Conservation (phyloP, 1,140 invertebrate species). For the Drosophila ironensis region DNA sequence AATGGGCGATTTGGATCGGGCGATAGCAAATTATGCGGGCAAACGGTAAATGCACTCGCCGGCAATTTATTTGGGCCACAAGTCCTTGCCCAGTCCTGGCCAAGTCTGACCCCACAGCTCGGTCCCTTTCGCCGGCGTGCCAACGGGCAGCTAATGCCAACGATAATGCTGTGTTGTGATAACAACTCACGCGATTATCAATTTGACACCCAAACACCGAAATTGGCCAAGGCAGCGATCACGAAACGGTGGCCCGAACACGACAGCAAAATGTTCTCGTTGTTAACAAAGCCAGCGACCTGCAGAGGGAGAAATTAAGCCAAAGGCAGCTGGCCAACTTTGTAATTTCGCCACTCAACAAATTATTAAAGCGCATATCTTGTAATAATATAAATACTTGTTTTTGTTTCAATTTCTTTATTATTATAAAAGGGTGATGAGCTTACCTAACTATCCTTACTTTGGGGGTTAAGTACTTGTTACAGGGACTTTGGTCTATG, state of each 20-base stretch:
- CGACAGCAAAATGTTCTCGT: constrained; percentile 28
- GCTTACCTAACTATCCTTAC: too few species aligned
- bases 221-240: constrained; percentile 40
- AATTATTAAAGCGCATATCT: too few species aligned
- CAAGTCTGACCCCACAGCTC: too few species aligned
- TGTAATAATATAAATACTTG: too few species aligned
- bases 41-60: constrained; percentile 61
- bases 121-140: constrained; percentile 69
- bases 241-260: constrained; percentile 59
- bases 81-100: too few species aligned
- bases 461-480: too few species aligned
- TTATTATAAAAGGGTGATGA: too few species aligned
- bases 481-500: too few species aligned
- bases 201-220: constrained; percentile 71
- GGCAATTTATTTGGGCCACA: constrained; percentile 72
- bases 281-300: too few species aligned
- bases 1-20: constrained; percentile 67
- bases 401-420: too few species aligned
- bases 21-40: constrained; percentile 75
- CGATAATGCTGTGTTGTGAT: constrained; percentile 55
- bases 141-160: constrained; percentile 65
- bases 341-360: too few species aligned
- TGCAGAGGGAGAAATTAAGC: neutral
- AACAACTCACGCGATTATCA: constrained; percentile 79
- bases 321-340: neutral